Base-by-base conservation (phyloP, 1,140 invertebrate genomes). In the Drosophila santomea region DNA sequence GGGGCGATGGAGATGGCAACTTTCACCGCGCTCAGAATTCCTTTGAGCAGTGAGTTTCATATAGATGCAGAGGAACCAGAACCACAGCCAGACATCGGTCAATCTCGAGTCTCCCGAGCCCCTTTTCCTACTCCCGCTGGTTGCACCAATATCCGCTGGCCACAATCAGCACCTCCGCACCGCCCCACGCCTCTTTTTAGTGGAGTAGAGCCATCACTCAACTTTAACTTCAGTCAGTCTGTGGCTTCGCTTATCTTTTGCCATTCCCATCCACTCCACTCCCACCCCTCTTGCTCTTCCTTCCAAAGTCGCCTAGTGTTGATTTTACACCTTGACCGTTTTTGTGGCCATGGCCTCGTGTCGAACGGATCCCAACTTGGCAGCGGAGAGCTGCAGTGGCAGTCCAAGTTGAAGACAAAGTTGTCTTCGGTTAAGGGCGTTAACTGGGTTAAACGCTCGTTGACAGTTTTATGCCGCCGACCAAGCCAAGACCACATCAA, bases 401-500 rank as follows among this genome's bases (percentile, higher is more conserved):
- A 51, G 25, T 57, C 20, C 50, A 45, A 36, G 39, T 15, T 36
- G 25, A 56, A 71, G 47, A 8, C 38, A 14, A 51, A 35, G 62
- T 63, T 68, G 67, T 74, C 78, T 75, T 67, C 64, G 82, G 68
- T 41, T 81, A 78, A 88, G 83, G 83, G 83, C 83, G 79, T 77
- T 88, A 88, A 88, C 83, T 88, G 83, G 83, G 83, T 88, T 88
- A 88, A 88, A 89, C 61, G 76, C 83, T 88, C 68, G 84, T 88
- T 88, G 83, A 89, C 83, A 89, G 76, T 88, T 86, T 78, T 86
- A 86, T 86, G 82, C 78, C 74, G 52, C 47, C 63, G 61, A 60
- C 64, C 51, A 69, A 52, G 56, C 52, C 35, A 48, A 51, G 60
- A 57, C 67, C 43, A 78, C 66, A 39, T 66, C 68, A 48, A 64